Conservation (phyloP, 2,888 invertebrate genomes). For the Opisthograptis luteolata region DNA sequence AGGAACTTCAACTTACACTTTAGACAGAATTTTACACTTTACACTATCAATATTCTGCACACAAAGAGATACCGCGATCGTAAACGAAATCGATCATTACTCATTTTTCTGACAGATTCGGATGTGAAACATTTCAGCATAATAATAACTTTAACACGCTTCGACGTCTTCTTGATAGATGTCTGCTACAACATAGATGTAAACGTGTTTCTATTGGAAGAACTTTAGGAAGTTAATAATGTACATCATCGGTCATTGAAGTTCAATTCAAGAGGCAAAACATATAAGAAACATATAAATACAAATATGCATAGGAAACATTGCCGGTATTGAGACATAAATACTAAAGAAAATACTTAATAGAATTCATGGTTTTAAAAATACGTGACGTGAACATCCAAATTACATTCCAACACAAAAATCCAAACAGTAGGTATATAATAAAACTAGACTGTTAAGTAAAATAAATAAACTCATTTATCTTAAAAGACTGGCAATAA, state of each 20-base stretch:
- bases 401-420: too few species aligned
- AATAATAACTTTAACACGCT: slow-evolving; percentile 72
- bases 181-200: slow-evolving; percentile 61
- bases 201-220: slow-evolving; percentile 55
- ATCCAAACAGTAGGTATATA: too few species aligned
- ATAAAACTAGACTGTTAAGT: too few species aligned
- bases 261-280: too few species aligned
- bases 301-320: too few species aligned
- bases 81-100: slow-evolving; percentile 69
- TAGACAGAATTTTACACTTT: slow-evolving; percentile 12
- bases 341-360: too few species aligned
- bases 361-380: too few species aligned
- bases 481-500: not conserved
- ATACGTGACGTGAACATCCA: too few species aligned
- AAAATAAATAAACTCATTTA: too few species aligned
- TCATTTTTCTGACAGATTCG: slow-evolving; percentile 74
- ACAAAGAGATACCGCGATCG: slow-evolving; percentile 58
- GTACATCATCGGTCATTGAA: too few species aligned
- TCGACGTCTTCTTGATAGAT: slow-evolving; percentile 58
- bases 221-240: slow-evolving; percentile 25
- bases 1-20: slow-evolving; percentile 10
- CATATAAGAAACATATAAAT: too few species aligned
- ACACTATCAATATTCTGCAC: slow-evolving; percentile 21
- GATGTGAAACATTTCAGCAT: slow-evolving; percentile 71
- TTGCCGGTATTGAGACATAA: too few species aligned